Base-by-base conservation (phyloP, 1,140 invertebrate species). In the Lethrus apterus region DNA sequence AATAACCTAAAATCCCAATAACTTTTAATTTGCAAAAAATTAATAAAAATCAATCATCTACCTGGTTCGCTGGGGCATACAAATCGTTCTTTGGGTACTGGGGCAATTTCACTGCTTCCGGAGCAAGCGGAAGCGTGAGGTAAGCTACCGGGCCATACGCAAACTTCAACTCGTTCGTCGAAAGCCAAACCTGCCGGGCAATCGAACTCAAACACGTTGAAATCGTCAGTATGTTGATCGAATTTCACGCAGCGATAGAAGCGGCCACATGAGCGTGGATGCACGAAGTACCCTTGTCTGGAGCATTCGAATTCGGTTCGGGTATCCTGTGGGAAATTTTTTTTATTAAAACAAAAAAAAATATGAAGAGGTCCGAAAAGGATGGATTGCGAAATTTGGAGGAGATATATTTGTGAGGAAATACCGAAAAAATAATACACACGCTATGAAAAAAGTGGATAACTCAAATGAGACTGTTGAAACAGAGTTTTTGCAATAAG, bases 221-320 rank as follows among this genome's bases (percentile, higher is more conserved):
- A 87, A 41, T 86, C 81, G 15, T 82, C 78, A 0, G 76, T 69
- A 30, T 74, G 74, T 65, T 87, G 83, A 62, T 87, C 76, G 58
- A 86, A 86, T 63, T 86, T 86, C 0, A 89, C 83, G 58, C 86
- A 90, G 11, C 86, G 79, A 61, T 89, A 89, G 67, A 89, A 90
- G 44, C 83, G 73, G 31, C 81, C 81, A 60, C 86, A 90, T 50
- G 84, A 83, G 35, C 77, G 75, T 3, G 84, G 85, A 68, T 89
- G 83, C 1, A 84, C 79, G 63, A 84, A 88, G 58, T 83, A 89
- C 2, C 86, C 86, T 67, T 86, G 83, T 33, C 83, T 69, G 0
- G 82, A 76, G 57, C 87, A 90, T 19, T 76, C 70, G 55, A 88
- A 85, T 60, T 81, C 78, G 0, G 81, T 84, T 53, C 83, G 75